Evolutionary conservation across 1,140 invertebrate genomes (phyloP), one percentile per base, ranked within the genome.

Genomic region (Saccostrea cuccullata): DNA sequence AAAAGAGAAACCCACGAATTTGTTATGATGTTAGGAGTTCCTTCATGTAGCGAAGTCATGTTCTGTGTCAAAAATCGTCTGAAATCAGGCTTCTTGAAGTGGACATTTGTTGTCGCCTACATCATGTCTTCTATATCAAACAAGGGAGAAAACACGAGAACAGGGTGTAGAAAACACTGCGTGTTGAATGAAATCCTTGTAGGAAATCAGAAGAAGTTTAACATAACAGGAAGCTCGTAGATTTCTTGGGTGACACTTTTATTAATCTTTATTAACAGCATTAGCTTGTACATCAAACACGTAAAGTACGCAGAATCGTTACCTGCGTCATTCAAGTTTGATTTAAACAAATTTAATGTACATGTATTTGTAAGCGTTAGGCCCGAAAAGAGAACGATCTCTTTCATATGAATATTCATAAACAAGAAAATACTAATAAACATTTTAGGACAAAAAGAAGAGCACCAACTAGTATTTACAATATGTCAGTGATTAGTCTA

Each of bases 231-330:
- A 77, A 36, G 70, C 30, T 77, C 70, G 26, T 26, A 77, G 36
- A 77, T 77, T 77, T 77, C 26, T 30, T 77, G 2, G 23, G 70
- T 77, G 70, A 77, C 70, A 30, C 30, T 77, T 77, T 77, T 77
- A 77, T 77, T 77, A n/a, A 67, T 67, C 60, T 67, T 67, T 47
- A 47, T 67, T 67, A 67, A 67, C 60, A 67, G 60, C 23, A 23
- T 67, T 23, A 67, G 60, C 20, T 67, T 67, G 60, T 67, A 67
- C 23, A 77, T 77, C 70, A 77, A 77, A 77, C 58, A 64, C 17
- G 26, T 4, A 77, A 9, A 15, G 13, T 36, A 77, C n/a, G 23
- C 8, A 73, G 23, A 30, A 30, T 30, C 5, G n/a, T 64, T 36
- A 77, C 26, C 15, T 11, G 30, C 70, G 26, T 36, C 70, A 77